Conservation (phyloP, 1,140 invertebrate species). For the Drosophila tani region DNA sequence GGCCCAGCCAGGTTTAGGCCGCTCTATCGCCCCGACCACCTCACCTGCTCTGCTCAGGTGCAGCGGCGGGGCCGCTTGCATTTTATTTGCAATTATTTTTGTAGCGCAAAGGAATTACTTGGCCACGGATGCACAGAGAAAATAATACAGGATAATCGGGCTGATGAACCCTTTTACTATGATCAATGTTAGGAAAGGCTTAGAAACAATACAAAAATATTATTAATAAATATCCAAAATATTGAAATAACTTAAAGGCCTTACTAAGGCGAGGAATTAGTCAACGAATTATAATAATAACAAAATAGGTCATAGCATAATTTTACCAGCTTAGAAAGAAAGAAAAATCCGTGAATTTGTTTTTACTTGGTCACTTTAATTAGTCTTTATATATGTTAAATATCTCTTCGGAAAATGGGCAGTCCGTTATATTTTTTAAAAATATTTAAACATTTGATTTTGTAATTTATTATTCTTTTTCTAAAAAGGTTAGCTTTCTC, state of each 20-base stretch:
- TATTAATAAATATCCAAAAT: neutral
- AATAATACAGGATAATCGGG: neutral
- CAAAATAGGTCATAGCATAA: too few relatives aligned
- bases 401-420: too few relatives aligned
- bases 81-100: slow-evolving; percentile 83
- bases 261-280: neutral
- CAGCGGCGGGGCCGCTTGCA: slow-evolving; percentile 67
- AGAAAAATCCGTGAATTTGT: too few relatives aligned
- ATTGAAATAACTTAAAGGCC: neutral
- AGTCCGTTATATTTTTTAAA: neutral
- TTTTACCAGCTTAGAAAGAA: too few relatives aligned
- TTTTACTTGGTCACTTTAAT: too few relatives aligned
- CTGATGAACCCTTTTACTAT: neutral
- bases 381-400: neutral
- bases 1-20: slow-evolving; percentile 25
- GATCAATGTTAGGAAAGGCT: neutral
- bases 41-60: slow-evolving; percentile 65
- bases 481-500: too few relatives aligned
- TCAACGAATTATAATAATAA: too few relatives aligned
- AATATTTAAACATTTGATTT: neutral
- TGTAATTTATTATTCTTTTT: too few relatives aligned
- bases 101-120: slow-evolving; percentile 75
- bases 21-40: neutral
- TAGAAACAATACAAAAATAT: neutral
- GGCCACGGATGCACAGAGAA: slow-evolving; percentile 38